Base-by-base conservation (phyloP, 2,888 invertebrate species). In the Lordiphosa fenestrarum region DNA sequence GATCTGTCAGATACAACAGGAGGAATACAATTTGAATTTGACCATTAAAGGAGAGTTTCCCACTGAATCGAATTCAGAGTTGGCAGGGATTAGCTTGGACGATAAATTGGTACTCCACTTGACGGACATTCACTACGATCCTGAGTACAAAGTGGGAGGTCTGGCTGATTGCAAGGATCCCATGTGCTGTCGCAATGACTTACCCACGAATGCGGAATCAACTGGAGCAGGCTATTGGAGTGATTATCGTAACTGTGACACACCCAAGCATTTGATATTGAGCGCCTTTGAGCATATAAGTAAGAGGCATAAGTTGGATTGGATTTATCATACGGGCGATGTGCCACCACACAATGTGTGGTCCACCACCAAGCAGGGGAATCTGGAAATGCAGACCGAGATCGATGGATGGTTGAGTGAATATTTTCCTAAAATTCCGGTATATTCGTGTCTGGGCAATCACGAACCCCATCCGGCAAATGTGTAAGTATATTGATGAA, bases 261-360 rank as follows among this genome's bases (percentile, higher is more conserved):
- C 92, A 0, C 95, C 96, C 0, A 89, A 92, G 86, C 92, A 94
- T 87, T 92, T 94, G 0, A 91, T 94, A 42, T 91, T 92, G 47
- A 92, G 94, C 80, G 91, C 93, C 42, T 90, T 96, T 59, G 90
- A 92, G 15, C 92, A 93, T 56, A 91, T 94, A 6, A 88, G 88
- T 19, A 88, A 90, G 33, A 89, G 90, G 13, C 92, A 94, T 85
- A 90, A 93, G 51, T 89, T 93, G 6, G 93, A 93, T 70, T 91
- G 92, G 44, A 91, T 97, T 5, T 94, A 96, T 77, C 95, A 95
- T 86, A 95, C 97, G 21, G 98, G 98, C 2, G 98, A 98, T 86
- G 92, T 95, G 23, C 92, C 96, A 49, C 94, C 96, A 64, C 97
- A 97, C 85, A 93, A 94, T 57, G 91, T 95, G 5, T 98, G 98